A percentile compares a stretch with the other conserved stretches of the same genome.
These are phyloP conservation scores for Carassius carassius DNA, from an alignment of 2,113 vertebrate genomes.

Conservation along the genomic window DNA sequence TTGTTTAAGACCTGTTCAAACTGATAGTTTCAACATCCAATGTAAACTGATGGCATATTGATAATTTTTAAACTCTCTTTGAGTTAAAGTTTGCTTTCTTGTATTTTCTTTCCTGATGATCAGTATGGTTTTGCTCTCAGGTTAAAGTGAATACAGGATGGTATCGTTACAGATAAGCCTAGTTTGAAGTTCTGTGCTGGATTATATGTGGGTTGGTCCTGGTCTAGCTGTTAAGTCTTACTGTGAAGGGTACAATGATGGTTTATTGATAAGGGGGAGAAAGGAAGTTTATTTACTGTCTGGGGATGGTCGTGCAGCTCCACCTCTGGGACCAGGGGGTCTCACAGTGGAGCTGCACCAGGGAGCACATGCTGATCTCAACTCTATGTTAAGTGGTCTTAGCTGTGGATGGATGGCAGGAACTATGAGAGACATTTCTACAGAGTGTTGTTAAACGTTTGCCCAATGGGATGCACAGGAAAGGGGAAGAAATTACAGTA, in stretches of 20 bases:
- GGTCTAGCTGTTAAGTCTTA: not conserved
- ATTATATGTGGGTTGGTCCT: not conserved
- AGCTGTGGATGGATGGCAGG: not conserved
- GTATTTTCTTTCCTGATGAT: not conserved
- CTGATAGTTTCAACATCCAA: not conserved
- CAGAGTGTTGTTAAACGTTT: constrained; percentile 2
- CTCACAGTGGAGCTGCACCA: not conserved
- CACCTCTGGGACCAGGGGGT: not conserved
- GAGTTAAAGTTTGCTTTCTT: not conserved
- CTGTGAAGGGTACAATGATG: not conserved
- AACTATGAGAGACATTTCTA: not conserved
- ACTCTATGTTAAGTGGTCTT: not conserved
- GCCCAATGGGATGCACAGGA: constrained; percentile 1
- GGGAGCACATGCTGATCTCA: not conserved
- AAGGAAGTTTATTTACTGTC: not conserved
- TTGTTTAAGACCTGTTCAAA: not conserved
- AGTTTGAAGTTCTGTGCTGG: not conserved
- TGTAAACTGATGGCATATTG: not conserved
- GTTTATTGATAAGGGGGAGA: not conserved
- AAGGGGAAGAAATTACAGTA: not conserved
- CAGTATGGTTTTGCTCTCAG: not conserved
- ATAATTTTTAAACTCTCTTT: not conserved
- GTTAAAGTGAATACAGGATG: not conserved
- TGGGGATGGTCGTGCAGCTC: not conserved
- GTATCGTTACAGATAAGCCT: not conserved